Evolutionary conservation across 2,113 vertebrate genomes (phyloP), one percentile per base, ranked within the genome.

Genomic region (Ancistrus triradiatus): DNA sequence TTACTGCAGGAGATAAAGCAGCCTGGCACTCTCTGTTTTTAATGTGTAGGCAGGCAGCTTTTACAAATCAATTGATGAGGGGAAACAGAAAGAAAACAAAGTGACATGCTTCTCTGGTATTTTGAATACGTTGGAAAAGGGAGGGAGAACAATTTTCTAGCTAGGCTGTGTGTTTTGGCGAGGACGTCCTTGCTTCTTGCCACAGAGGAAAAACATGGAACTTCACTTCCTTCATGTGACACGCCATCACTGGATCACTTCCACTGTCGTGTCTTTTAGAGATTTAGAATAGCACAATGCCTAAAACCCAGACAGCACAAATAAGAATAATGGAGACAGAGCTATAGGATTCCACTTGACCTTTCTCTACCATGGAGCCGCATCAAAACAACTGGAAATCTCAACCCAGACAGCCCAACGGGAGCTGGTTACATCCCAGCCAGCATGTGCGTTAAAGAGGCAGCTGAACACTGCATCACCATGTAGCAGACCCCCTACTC

Each of bases 281-380:
- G 38, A 74, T 80, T 75, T 74, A 70, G 66, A 51, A 63, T 63
- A 31, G 57, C 18, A 10, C 58, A 21, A 60, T 40, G 43, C 40
- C 64, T 58, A 72, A 52, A 59, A 69, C 64, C 59, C 76, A 73
- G 72, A 61, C 77, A 57, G 52, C 37, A 68, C 63, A 68, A 65
- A 72, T 68, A 73, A 77, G 77, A 81, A 71, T 78, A 81, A 84
- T 81, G 80, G 80, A 83, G 76, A 62, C 77, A 61, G 24, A 53
- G 55, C 78, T 78, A 75, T 75, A 46, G 77, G 82, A 79, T 70
- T 76, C 79, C 81, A 82, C 78, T 85, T 84, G 78, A 80, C 76
- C 75, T 72, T 46, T 55, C 62, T 77, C 72, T 79, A 78, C 71
- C 52, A 42, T 79, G 42, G 69, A 80, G 74, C 80, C 76, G 79